Evolutionary conservation across 2,113 vertebrate genomes (phyloP).

Genomic region (Neopipo cinnamomea): DNA sequence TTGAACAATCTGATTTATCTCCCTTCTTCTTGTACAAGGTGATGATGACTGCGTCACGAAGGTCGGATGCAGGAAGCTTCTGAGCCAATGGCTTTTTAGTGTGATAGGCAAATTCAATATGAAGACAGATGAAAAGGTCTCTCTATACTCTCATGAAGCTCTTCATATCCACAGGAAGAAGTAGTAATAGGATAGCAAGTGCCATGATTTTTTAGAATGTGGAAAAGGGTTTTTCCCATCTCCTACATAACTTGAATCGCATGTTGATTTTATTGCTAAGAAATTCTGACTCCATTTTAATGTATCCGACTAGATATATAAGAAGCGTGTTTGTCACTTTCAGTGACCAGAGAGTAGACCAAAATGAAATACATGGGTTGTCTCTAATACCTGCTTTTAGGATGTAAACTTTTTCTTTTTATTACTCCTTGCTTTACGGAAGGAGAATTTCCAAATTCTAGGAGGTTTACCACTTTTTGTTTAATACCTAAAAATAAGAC

Average conservation of each 20-base stretch:
- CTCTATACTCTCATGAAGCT: neutral
- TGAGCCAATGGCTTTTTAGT: neutral
- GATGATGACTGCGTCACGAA: too few species aligned
- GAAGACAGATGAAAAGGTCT: neutral
- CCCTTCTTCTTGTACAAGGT: too few species aligned
- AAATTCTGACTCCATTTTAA: neutral
- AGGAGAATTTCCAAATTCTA: neutral
- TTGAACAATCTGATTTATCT: too few species aligned
- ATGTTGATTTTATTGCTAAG: neutral
- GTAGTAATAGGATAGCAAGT: neutral
- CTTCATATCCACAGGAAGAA: neutral
- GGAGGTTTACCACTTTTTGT: neutral
- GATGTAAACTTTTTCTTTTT: neutral
- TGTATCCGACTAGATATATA: neutral
- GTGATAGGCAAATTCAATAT: neutral
- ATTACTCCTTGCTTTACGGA: neutral
- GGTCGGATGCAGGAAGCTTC: neutral
- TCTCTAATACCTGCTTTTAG: neutral
- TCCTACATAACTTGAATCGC: neutral
- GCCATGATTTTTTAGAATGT: neutral
- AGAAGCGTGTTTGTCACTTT: fast-evolving
- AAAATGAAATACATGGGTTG: neutral
- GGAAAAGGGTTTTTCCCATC: neutral
- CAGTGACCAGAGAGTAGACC: neutral
- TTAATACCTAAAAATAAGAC: neutral